Conservation (phyloP, 2,113 vertebrate species). For the Anolis sagrei region DNA sequence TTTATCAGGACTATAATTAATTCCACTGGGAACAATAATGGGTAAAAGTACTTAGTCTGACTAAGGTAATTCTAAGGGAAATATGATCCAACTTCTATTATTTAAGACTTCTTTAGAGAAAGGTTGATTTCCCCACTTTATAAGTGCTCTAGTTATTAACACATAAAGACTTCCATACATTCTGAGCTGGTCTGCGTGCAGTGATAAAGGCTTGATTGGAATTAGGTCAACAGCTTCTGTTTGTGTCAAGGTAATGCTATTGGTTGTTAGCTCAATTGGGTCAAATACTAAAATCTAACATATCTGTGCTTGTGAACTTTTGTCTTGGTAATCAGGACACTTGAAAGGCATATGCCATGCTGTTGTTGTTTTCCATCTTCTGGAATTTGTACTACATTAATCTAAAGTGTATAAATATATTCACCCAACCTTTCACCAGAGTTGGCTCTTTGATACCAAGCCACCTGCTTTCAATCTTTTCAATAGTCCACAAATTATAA, state of each 20-base stretch:
- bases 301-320: neutral
- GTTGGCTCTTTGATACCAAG: conserved; percentile 18
- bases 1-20: conserved; percentile 55
- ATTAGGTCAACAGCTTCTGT: neutral
- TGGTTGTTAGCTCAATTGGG: conserved; percentile 11
- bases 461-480: no score
- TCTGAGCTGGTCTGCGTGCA: neutral
- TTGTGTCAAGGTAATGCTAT: neutral
- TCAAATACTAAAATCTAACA: conserved; percentile 20
- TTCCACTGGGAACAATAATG: conserved; percentile 29
- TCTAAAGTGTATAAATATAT: neutral
- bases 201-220: conserved; percentile 23
- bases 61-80: conserved; percentile 1
- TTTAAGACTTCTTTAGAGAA: no score
- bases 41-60: conserved; percentile 27
- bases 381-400: conserved; percentile 29
- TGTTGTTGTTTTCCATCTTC: neutral
- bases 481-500: no score
- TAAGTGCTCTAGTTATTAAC: neutral
- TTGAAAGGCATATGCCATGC: neutral
- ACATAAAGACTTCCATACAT: neutral
- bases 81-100: neutral
- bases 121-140: neutral
- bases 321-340: conserved; percentile 49
- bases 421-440: conserved; percentile 8